These are phyloP conservation scores for Schmidtea mediterranea DNA, from an alignment of 1,140 invertebrate genomes.

Conservation along the genomic window DNA sequence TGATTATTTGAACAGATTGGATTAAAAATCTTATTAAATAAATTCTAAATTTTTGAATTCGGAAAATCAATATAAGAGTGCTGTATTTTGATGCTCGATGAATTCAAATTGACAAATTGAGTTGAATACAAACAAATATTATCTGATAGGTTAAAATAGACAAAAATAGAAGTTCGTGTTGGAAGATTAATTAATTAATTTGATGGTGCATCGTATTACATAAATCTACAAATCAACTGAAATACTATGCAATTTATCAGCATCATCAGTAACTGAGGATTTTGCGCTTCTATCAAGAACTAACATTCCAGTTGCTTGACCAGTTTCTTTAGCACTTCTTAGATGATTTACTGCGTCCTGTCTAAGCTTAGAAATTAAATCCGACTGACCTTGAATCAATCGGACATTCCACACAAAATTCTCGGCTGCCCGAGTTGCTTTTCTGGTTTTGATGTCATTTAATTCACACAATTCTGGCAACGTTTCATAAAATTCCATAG, in stretches of 20 bases:
- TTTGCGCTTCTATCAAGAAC: slow-evolving; percentile 4
- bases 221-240: slow-evolving; percentile 12
- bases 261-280: background rate
- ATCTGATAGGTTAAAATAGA: too few species aligned
- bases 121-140: too few species aligned
- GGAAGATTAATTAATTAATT: slow-evolving; percentile 11
- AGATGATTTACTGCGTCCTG: slow-evolving; percentile 20
- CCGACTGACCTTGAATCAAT: slow-evolving; percentile 32
- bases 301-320: slow-evolving; percentile 1
- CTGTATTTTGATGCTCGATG: too few species aligned
- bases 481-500: background rate
- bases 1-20: too few species aligned
- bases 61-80: too few species aligned
- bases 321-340: slow-evolving; percentile 18
- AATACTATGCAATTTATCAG: slow-evolving; percentile 9
- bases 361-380: slow-evolving; percentile 25
- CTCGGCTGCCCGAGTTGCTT: slow-evolving; percentile 18
- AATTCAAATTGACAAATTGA: too few species aligned
- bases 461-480: background rate
- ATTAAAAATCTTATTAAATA: too few species aligned
- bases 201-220: slow-evolving; percentile 11
- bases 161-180: slow-evolving; percentile 5
- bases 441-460: slow-evolving; percentile 11
- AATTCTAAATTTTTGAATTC: too few species aligned
- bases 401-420: slow-evolving; percentile 35